Base-by-base conservation (phyloP, 2,797 vertebrate species). In the Craterocephalus amniculus region DNA sequence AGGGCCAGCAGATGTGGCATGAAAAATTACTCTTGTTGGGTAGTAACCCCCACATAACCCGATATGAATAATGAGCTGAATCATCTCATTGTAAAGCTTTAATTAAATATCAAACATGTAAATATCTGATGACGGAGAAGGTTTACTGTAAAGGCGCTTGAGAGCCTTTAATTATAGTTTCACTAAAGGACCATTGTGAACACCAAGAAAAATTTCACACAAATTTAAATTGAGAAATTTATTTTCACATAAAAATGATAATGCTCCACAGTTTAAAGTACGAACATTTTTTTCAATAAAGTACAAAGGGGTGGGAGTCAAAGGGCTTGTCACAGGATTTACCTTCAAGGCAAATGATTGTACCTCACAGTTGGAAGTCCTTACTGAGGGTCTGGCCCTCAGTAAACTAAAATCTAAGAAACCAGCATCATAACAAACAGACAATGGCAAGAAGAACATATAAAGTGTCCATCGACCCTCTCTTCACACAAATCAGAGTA, bases 231-330 rank as follows among this genome's bases (percentile, higher is more conserved):
- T 93, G 90, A 93, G 88, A 92, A 91, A 83, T 94, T 91, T 94
- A 94, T 94, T 94, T 82, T 71, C 51, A 89, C 88, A 86, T 83
- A 90, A 84, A 90, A 91, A 91, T 79, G 59, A 74, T 81, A 85
- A 91, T 83, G 91, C 84, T 91, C 90, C 88, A 94, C 93, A 91
- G 86, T 87, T 86, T 67, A 88, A 89, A 90, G 83, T 91, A 92
- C 85, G 78, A 91, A 94, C 88, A 76, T 81, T 85, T 84, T 88
- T 63, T 60, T 57, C 78, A 34, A 72, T 72, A 90, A 92, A 94
- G 89, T 89, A 91, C 89, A 92, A 90, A 91, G 79, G 79, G 79
- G 64, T 45, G 43, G 72, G 80, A 84, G 79, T 80, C 74, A 80
- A 84, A 84, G 71, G 73, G 80, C 35, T 78, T 76, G 78, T 87